phyloP scores from a whole-genome alignment of 1,140 invertebrate genomes.

The Philaenus spumarius region DNA sequence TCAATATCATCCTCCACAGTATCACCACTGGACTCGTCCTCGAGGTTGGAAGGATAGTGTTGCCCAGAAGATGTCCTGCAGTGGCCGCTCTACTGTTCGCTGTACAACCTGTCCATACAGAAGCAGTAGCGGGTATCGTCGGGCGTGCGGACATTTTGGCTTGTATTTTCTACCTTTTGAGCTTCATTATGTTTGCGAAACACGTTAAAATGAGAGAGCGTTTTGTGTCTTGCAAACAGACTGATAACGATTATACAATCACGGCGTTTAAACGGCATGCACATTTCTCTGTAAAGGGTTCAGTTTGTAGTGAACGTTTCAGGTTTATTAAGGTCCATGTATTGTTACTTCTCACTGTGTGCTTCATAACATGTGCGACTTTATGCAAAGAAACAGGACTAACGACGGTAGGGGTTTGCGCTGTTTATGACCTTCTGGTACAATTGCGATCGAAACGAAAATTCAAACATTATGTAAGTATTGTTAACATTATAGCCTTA shows the following conservation, averaged over 20 bases:
- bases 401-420: slow-evolving; percentile 23
- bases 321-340: too few species aligned
- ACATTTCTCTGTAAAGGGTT: too few species aligned
- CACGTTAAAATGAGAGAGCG: slow-evolving; percentile 37
- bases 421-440: slow-evolving; percentile 25
- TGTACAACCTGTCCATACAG: slow-evolving; percentile 92
- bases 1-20: slow-evolving; percentile 77
- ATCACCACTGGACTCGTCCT: slow-evolving; percentile 73
- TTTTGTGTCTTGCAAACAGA: neutral
- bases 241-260: neutral
- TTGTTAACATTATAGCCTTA: too few species aligned
- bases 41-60: slow-evolving; percentile 44
- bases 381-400: slow-evolving; percentile 28
- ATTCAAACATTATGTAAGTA: too few species aligned
- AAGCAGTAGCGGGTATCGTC: slow-evolving; percentile 94
- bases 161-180: slow-evolving; percentile 81
- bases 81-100: slow-evolving; percentile 88
- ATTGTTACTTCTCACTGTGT: slow-evolving; percentile 16
- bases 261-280: neutral
- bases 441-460: too few species aligned
- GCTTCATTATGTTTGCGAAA: slow-evolving; percentile 75
- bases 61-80: slow-evolving; percentile 45
- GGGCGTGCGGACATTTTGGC: slow-evolving; percentile 90
- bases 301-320: too few species aligned
- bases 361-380: slow-evolving; percentile 19